phyloP scores from a whole-genome alignment of 1,140 invertebrate species.

The Drosophila sp. region DNA sequence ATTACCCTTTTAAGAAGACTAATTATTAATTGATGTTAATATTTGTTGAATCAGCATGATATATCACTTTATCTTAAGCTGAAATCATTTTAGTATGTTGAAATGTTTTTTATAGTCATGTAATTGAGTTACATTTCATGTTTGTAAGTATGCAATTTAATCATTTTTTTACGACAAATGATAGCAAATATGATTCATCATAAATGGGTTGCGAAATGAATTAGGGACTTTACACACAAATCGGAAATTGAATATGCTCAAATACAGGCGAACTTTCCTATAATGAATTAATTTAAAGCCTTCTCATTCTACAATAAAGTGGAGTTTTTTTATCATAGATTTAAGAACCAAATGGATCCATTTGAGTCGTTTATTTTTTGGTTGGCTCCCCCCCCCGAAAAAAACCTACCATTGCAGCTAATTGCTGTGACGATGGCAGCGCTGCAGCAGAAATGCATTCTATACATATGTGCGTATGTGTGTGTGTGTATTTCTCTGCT shows the following conservation, averaged over 20 bases:
- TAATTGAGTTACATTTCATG: too few relatives aligned
- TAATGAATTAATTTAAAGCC: too few relatives aligned
- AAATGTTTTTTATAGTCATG: too few relatives aligned
- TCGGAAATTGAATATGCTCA: neutral
- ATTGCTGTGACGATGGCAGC: constrained; percentile 65
- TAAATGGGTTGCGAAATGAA: neutral
- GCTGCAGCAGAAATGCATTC: constrained; percentile 67
- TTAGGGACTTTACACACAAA: neutral
- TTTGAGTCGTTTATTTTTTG: neutral
- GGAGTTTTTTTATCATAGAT: too few relatives aligned
- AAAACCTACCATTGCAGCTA: constrained; percentile 47
- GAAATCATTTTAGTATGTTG: too few relatives aligned
- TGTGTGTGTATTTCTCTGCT: constrained; percentile 40
- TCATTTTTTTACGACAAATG: neutral
- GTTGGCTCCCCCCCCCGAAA: constrained; percentile 13
- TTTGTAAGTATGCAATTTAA: too few relatives aligned
- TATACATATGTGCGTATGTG: constrained; percentile 24
- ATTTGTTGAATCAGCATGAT: too few relatives aligned
- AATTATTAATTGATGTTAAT: too few relatives aligned
- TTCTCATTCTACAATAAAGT: too few relatives aligned
- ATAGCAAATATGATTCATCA: constrained; percentile 3
- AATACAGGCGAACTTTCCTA: neutral
- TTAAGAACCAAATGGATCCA: too few relatives aligned
- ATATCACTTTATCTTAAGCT: too few relatives aligned
- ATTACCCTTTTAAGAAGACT: too few relatives aligned